These are phyloP conservation scores for Latrodectus hesperus DNA, from an alignment of 2,888 invertebrate species.

Conservation along the genomic window DNA sequence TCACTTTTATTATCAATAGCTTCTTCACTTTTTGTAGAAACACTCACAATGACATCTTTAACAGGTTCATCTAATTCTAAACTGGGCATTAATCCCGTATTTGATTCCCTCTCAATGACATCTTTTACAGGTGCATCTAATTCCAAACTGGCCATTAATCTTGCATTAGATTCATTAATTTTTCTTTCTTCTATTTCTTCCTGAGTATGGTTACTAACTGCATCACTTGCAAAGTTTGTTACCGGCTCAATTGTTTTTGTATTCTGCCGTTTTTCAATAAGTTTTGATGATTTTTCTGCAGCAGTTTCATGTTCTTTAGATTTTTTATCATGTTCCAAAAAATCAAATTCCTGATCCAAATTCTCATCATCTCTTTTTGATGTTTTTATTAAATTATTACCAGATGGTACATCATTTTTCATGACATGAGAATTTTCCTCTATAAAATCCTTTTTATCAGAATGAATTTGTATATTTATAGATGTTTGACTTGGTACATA, in stretches of 20 bases:
- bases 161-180: no score
- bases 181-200: no score
- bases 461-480: neutral
- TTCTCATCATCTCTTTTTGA: constrained; percentile 53
- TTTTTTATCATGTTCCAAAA: constrained; percentile 39
- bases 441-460: neutral
- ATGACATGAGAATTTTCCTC: constrained; percentile 6
- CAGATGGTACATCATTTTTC: neutral
- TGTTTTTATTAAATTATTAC: neutral
- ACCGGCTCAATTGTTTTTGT: no score
- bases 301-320: neutral
- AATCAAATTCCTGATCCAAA: constrained; percentile 44
- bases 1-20: constrained; percentile 5
- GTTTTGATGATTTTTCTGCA: neutral
- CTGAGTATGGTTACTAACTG: no score
- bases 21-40: neutral
- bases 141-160: no score
- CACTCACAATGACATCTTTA: no score
- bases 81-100: no score
- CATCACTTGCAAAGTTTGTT: no score
- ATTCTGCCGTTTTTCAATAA: no score
- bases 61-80: no score
- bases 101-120: no score
- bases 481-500: neutral
- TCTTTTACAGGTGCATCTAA: no score